A percentile compares a stretch with the other conserved stretches of the same genome.
Conservation (phyloP, 2,113 vertebrate species). For the Perca schrenkii region DNA sequence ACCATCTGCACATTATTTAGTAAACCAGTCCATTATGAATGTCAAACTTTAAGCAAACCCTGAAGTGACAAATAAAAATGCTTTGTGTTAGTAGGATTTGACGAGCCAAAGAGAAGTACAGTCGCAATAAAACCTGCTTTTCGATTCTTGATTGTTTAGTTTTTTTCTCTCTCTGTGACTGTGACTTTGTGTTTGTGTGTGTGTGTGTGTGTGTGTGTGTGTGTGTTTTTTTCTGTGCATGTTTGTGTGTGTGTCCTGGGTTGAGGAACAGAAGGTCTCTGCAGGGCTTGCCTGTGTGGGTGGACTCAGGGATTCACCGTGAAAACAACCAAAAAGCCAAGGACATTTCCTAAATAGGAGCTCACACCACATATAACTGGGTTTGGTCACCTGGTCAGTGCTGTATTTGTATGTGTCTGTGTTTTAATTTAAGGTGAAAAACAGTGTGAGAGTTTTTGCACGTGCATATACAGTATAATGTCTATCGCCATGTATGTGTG, state of each 20-base stretch:
- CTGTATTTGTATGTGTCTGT: conserved; percentile 30
- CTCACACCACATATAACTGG: conserved; percentile 46
- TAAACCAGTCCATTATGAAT: conserved; percentile 35
- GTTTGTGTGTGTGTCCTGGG: conserved; percentile 63
- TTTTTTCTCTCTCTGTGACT: conserved; percentile 18
- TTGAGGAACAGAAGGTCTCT: conserved; percentile 88
- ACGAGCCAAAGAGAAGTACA: neutral
- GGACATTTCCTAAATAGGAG: conserved; percentile 83
- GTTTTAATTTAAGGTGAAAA: neutral
- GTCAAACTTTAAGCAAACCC: conserved; percentile 36
- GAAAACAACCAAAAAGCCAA: conserved; percentile 85
- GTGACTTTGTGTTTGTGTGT: conserved; percentile 16
- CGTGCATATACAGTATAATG: neutral
- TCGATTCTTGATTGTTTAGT: conserved; percentile 33
- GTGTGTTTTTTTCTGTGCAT: neutral
- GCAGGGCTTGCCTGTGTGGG: conserved; percentile 86
- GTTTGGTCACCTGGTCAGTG: conserved; percentile 13
- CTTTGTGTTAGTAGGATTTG: conserved; percentile 26
- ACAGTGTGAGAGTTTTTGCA: neutral
- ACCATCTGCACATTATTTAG: conserved; percentile 46
- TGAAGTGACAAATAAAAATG: conserved; percentile 41
- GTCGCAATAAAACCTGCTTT: conserved; percentile 39
- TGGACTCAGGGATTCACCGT: conserved; percentile 86
- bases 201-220: no score
- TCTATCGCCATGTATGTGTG: neutral